Percentiles rank a stretch among this genome's conserved stretches.
Evolutionary conservation across 2,888 invertebrate genomes (phyloP).

Genomic region (Torymus tubicola): DNA sequence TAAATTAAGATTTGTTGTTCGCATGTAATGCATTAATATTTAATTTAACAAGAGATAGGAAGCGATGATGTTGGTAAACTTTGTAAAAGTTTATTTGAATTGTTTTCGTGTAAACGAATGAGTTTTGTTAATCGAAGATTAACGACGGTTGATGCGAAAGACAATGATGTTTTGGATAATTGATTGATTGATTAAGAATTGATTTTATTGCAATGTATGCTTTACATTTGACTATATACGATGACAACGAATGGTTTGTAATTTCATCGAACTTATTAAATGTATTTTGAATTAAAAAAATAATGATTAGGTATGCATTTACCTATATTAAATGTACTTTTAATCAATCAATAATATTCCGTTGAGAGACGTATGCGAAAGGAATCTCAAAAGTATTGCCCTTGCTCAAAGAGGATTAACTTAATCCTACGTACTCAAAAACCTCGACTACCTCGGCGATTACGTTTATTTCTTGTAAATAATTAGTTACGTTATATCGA

Average conservation of each 20-base stretch:
- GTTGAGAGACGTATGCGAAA: conserved; percentile 2
- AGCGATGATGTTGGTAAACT: too few species aligned
- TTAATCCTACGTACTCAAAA: conserved; percentile 19
- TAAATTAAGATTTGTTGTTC: too few species aligned
- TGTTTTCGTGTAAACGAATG: too few species aligned
- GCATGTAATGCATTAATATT: not conserved
- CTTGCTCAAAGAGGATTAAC: conserved; percentile 7
- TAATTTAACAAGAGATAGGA: not conserved
- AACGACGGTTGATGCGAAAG: too few species aligned
- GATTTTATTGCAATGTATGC: too few species aligned
- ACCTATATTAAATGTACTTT: not conserved
- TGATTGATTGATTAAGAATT: too few species aligned
- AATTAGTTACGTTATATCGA: conserved; percentile 58
- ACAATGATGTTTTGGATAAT: too few species aligned
- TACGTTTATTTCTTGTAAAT: conserved; percentile 58
- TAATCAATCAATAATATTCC: not conserved
- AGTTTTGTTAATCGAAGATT: too few species aligned
- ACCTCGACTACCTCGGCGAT: conserved; percentile 57
- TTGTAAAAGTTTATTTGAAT: too few species aligned
- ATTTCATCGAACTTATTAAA: not conserved
- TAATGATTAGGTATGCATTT: too few species aligned
- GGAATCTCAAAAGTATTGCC: conserved; percentile 16
- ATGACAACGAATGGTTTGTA: not conserved
- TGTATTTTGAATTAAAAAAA: too few species aligned
- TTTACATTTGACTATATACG: too few species aligned